These are phyloP conservation scores for Cyrtonyx montezumae DNA, from an alignment of 2,113 vertebrate species.

Conservation along the genomic window DNA sequence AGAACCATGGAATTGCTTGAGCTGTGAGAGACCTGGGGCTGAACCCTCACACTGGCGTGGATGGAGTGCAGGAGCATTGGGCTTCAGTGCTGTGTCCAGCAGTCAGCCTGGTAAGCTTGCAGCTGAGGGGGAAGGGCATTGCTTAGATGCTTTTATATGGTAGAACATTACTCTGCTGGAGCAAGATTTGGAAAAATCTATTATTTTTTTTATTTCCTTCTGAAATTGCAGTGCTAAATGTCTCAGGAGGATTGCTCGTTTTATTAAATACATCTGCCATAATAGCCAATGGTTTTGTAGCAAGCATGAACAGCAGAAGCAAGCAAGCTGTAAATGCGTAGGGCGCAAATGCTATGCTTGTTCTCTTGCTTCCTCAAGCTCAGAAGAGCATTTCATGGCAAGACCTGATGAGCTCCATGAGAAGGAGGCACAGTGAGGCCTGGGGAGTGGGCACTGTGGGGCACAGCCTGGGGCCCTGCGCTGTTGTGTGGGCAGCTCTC, in stretches of 20 bases:
- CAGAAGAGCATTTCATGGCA: not conserved
- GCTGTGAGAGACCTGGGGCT: not conserved
- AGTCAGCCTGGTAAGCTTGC: not conserved
- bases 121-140: not conserved
- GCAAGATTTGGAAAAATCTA: not conserved
- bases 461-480: fast-evolving
- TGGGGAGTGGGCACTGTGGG: not conserved
- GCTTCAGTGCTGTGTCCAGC: not conserved
- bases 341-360: not conserved
- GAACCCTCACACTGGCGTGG: fast-evolving
- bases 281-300: not conserved
- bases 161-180: not conserved
- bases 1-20: too few relatives aligned
- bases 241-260: not conserved
- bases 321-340: not conserved
- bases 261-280: not conserved
- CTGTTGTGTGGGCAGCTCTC: too few relatives aligned
- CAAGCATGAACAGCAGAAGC: not conserved
- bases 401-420: fast-evolving
- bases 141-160: not conserved
- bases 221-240: fast-evolving
- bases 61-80: fast-evolving
- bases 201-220: not conserved
- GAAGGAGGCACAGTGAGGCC: fast-evolving
- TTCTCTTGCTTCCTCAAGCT: not conserved